Conservation (phyloP, 2,797 vertebrate genomes). For the Emys orbicularis region DNA sequence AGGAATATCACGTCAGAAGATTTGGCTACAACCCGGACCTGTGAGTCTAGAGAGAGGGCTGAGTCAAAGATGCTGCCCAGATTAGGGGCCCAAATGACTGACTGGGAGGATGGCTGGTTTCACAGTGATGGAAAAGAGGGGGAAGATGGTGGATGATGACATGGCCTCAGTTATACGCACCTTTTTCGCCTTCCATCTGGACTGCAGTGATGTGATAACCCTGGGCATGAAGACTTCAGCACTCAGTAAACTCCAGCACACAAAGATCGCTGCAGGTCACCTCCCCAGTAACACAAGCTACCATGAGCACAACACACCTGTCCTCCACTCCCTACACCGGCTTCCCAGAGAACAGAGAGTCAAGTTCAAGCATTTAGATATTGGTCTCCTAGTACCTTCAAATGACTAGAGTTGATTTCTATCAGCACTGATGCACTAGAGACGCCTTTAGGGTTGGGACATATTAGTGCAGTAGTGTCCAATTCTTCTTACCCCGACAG, state of each 20-base stretch:
- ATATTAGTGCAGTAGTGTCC: neutral
- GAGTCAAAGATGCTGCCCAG: neutral
- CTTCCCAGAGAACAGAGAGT: neutral
- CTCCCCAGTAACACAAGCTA: neutral
- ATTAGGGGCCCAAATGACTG: neutral
- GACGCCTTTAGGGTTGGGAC: neutral
- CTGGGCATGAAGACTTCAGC: neutral
- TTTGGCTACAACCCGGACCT: neutral
- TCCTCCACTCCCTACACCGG: neutral
- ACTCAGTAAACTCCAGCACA: neutral
- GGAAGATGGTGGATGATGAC: neutral
- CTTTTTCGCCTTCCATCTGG: neutral
- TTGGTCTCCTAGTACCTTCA: neutral
- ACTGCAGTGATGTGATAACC: neutral
- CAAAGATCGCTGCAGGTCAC: neutral
- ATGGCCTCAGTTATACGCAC: neutral
- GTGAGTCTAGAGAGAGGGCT: neutral
- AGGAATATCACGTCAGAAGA: neutral
- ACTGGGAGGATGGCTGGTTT: neutral
- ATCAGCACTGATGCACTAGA: neutral
- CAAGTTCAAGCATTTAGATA: neutral
- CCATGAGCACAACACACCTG: neutral
- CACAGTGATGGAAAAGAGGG: neutral
- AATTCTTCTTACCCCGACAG: neutral
- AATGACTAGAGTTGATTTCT: neutral